phyloP scores from a whole-genome alignment of 2,113 vertebrate genomes.

The Archocentrus centrarchus region DNA sequence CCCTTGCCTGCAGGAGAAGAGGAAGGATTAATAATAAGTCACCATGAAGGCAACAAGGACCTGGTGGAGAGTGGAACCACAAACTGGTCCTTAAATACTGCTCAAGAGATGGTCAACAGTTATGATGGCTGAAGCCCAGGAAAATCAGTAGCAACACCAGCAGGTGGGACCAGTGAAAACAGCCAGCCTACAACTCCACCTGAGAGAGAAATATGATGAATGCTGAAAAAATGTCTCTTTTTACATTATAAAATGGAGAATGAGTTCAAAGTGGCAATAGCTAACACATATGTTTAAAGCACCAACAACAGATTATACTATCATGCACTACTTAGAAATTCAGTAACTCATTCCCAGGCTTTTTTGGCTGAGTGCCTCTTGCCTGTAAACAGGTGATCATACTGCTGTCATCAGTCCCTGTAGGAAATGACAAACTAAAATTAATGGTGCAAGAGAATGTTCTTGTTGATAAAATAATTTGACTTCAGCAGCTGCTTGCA shows the following conservation, averaged over 20 bases:
- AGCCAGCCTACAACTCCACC: neutral
- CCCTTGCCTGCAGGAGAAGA: too few relatives aligned
- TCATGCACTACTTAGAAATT: neutral
- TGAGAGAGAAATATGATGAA: neutral
- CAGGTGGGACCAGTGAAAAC: neutral
- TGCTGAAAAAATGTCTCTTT: neutral
- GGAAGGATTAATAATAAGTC: too few relatives aligned
- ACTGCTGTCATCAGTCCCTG: slow-evolving; percentile 1
- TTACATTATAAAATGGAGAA: neutral
- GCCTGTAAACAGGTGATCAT: slow-evolving; percentile 2
- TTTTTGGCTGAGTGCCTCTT: neutral
- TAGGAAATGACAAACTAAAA: neutral
- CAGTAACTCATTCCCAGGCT: neutral
- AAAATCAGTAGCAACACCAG: neutral
- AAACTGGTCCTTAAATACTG: neutral
- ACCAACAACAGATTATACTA: neutral
- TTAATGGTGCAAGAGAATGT: slow-evolving; percentile 1
- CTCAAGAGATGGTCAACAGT: neutral
- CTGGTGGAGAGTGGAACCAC: neutral
- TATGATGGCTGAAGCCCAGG: neutral
- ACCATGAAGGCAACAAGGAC: neutral
- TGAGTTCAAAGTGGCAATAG: neutral
- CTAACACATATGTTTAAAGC: neutral
- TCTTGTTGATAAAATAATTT: slow-evolving; percentile 5
- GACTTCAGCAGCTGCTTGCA: neutral